Evolutionary conservation across 2,113 vertebrate species (phyloP), one percentile per base, ranked within the genome.

Genomic region (Sphaerodactylus townsendi): DNA sequence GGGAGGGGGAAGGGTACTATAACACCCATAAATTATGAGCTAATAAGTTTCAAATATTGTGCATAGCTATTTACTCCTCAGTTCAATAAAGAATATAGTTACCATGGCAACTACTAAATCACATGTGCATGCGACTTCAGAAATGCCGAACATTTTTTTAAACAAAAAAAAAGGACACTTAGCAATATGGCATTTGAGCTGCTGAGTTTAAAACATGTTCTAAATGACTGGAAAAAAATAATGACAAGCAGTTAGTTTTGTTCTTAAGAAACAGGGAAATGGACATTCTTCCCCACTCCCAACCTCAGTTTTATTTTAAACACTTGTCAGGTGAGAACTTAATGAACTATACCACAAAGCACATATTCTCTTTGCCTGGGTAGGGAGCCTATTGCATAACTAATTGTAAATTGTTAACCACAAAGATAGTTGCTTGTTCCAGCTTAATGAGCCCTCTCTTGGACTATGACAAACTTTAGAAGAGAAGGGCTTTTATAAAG

Each of bases 51-150:
- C 81, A 72, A 92, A 91, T 86, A 86, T 81, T 87, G 4, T 81
- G n/a, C 86, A 89, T 56, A 90, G 80, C 37, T 95, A 92, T 94
- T 96, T 94, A 89, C 85, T 93, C 72, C 86, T 84, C 74, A 76
- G 44, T 84, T 93, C 77, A 90, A 89, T 87, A 79, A 91, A 89
- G 93, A 83, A 86, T 69, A 86, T 77, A 83, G 91, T 95, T 92
- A 89, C 93, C 83, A 93, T 94, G 92, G 91, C 85, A 96, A 95
- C 93, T 62, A 89, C 65, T 73, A 92, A 92, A 89, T 93, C 70
- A 84, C 46, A 85, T 91, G 89, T 86, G 39, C 30, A 1, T 85
- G 69, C 25, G 89, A 33, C 88, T 84, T 93, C 81, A 82, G 85
- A 90, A 64, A 92, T 82, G 80, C 11, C 66, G 56, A 84, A 81